Percentiles rank a stretch among this genome's conserved stretches.
These are phyloP conservation scores for Sitophilus oryzae DNA, from an alignment of 1,140 invertebrate species.

Conservation along the genomic window DNA sequence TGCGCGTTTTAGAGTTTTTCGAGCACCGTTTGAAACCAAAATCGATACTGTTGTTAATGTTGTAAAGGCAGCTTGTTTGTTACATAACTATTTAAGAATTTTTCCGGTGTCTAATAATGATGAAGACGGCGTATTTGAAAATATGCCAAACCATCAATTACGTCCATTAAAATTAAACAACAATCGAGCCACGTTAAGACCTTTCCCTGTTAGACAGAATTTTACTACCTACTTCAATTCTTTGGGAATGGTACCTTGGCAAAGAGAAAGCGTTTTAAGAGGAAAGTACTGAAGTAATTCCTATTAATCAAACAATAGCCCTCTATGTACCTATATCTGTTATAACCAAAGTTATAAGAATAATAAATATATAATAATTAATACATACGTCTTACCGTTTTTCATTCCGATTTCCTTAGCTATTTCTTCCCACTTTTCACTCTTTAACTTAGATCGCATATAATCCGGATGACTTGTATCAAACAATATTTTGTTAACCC, in stretches of 20 bases:
- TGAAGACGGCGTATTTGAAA: background rate
- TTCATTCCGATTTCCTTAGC: conserved; percentile 11
- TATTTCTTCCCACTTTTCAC: conserved; percentile 15
- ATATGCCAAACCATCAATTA: conserved; percentile 8
- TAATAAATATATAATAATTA: conserved; percentile 8
- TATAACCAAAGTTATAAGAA: background rate
- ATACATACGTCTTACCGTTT: conserved; percentile 16
- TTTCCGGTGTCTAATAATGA: conserved; percentile 5
- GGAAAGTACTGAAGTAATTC: conserved; percentile 9
- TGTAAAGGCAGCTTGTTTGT: conserved; percentile 21
- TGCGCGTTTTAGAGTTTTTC: conserved; percentile 19
- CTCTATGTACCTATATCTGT: conserved; percentile 4
- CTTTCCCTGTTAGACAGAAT: conserved; percentile 16
- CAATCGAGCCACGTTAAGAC: background rate
- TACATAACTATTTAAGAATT: conserved; percentile 21
- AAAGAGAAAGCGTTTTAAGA: conserved; percentile 20
- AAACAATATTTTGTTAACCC: conserved; percentile 7
- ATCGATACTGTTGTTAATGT: conserved; percentile 12
- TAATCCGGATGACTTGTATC: conserved; percentile 15
- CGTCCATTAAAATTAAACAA: background rate
- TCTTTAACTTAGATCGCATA: conserved; percentile 18
- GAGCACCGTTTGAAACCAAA: conserved; percentile 20
- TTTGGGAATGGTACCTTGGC: conserved; percentile 33
- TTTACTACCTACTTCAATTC: conserved; percentile 34
- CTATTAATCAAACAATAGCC: background rate